phyloP scores from a whole-genome alignment of 2,113 vertebrate species.

The Psettodes erumei region DNA sequence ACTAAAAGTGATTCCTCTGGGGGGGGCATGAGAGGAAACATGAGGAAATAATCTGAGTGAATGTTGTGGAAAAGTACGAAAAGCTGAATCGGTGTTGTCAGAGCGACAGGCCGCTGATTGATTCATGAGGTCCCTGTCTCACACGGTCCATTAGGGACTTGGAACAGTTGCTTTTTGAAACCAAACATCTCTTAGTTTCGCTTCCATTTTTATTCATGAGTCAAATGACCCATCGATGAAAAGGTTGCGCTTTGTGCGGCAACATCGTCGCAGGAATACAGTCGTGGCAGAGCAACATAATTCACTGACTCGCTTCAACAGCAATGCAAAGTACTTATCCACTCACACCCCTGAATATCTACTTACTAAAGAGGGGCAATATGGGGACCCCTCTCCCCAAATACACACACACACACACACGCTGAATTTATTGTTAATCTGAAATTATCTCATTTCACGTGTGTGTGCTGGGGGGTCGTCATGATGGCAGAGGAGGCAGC shows the following conservation, averaged over 20 bases:
- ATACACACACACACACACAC: no score
- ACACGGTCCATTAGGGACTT: conserved; percentile 8
- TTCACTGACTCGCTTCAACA: conserved; percentile 4
- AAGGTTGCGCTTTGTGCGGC: neutral
- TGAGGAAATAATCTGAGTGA: conserved; percentile 12
- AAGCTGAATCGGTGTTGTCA: neutral
- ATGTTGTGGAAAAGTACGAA: conserved; percentile 2
- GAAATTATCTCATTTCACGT: conserved; percentile 16
- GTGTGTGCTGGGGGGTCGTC: neutral
- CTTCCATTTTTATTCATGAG: conserved; percentile 7
- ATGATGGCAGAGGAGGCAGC: neutral
- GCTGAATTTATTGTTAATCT: no score
- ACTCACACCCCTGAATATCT: conserved; percentile 30
- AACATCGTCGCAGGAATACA: conserved; percentile 8
- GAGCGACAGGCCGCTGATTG: neutral
- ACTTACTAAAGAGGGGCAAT: conserved; percentile 7
- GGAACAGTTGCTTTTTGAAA: neutral
- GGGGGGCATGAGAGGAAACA: neutral
- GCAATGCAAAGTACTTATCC: conserved; percentile 7
- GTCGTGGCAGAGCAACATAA: conserved; percentile 34
- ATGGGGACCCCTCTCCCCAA: neutral
- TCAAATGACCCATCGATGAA: neutral
- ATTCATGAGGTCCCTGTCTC: neutral
- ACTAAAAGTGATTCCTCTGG: neutral
- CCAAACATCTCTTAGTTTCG: neutral